Base-by-base conservation (phyloP, 2,797 vertebrate species). In the Phylloscopus collybita region DNA sequence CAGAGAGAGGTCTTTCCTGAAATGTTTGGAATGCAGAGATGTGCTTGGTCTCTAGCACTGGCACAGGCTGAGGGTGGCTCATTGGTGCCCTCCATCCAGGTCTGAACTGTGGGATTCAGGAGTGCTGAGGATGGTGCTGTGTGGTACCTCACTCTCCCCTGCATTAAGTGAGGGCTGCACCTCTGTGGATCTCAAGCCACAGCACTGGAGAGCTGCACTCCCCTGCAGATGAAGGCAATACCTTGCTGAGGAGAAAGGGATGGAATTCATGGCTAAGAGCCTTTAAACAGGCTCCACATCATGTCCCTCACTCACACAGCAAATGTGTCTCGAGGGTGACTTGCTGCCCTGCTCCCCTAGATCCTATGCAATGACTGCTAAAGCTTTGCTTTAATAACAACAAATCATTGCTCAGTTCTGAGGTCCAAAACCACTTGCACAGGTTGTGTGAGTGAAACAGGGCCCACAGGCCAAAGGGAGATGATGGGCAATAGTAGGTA, bases 321-420 rank as follows among this genome's bases (percentile, higher is more conserved):
- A 44, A 54, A 49, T 5, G 7, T 3, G 0, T 27, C 36, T 69
- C 0, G 0, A 56, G 15, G 13, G 3, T 88, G 42, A 5, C 26
- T 86, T 65, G 16, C 30, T 44, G 6, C 11, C 32, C 50, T 85
- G 47, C 17, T 80, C 6, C 25, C 8, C n/a, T 25, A 1, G 47
- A 21, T 59, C 13, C 27, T 81, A 4, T 22, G 16, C 15, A 66
- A 16, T n/a, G 22, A 34, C 14, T 80, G 8, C 19, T 36, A 27
- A 40, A 83, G 22, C 19, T 89, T 81, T 73, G 10, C 12, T 76
- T 66, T 50, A 27, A 30, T 5, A 8, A 66, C 21, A 89, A 6
- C 0, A 0, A 65, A 40, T 47, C 40, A 50, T n/a, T 72, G 15
- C 27, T 27, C 30, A 69, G 7, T 49, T 53, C 23, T 11, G 12